These are phyloP conservation scores for Palloptera scutellata DNA, from an alignment of 2,888 invertebrate species.

Conservation along the genomic window DNA sequence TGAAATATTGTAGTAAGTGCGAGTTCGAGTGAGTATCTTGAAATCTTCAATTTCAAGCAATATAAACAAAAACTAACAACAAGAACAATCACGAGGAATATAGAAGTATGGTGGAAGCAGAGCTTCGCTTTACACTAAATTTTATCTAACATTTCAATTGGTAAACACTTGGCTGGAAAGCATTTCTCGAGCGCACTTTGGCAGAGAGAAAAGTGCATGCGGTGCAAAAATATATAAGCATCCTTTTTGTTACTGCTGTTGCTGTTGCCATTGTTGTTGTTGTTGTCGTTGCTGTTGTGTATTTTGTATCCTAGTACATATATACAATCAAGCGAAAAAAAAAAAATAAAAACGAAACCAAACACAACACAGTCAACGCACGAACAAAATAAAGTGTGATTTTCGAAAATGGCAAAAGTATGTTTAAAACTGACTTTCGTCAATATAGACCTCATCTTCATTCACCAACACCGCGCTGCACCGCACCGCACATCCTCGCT, in stretches of 20 bases:
- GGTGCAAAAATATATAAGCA: constrained; percentile 42
- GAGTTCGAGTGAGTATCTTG: constrained; percentile 10
- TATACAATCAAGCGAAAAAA: constrained; percentile 4
- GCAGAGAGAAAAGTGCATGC: constrained; percentile 42
- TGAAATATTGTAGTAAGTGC: too few relatives aligned
- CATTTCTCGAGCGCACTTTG: constrained; percentile 41
- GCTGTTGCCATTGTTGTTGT: background rate
- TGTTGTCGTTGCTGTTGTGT: constrained; percentile 23
- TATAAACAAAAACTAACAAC: constrained; percentile 14
- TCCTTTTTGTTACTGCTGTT: constrained; percentile 25
- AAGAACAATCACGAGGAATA: constrained; percentile 24
- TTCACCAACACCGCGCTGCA: background rate
- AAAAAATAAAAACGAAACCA: constrained; percentile 10
- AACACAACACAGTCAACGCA: background rate
- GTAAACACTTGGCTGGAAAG: constrained; percentile 50
- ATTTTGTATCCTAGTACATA: constrained; percentile 36
- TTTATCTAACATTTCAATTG: constrained; percentile 57
- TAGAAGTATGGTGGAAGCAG: background rate
- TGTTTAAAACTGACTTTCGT: constrained; percentile 44
- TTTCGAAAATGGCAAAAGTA: constrained; percentile 58
- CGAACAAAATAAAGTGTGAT: constrained; percentile 48
- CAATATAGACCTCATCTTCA: constrained; percentile 3
- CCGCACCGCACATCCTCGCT: background rate
- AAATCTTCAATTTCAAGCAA: constrained; percentile 37
- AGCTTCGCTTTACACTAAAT: constrained; percentile 37